Conservation (phyloP, 2,797 vertebrate species). For the Oryzias dopingdopingensis region DNA sequence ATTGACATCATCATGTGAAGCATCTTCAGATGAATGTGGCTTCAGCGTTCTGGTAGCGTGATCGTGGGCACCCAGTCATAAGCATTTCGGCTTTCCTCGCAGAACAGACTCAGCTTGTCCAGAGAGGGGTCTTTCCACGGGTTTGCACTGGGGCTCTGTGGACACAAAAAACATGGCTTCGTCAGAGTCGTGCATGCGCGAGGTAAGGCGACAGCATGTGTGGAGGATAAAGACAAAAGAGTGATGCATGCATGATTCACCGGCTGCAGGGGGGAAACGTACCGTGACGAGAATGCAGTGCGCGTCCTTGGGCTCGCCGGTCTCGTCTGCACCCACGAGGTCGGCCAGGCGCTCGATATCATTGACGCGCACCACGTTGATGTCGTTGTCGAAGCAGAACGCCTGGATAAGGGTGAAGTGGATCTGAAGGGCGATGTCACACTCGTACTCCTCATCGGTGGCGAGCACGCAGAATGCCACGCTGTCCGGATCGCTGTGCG, state of each 20-base stretch:
- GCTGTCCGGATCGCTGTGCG: constrained; percentile 89
- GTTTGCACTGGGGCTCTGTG: constrained; percentile 88
- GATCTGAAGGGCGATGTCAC: constrained; percentile 95
- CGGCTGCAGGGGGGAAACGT: constrained; percentile 57
- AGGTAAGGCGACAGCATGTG: constrained; percentile 1
- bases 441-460: constrained; percentile 90
- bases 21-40: constrained; percentile 9
- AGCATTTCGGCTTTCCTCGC: constrained; percentile 88
- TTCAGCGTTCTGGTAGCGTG: constrained; percentile 89
- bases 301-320: constrained; percentile 87
- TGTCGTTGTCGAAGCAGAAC: constrained; percentile 97
- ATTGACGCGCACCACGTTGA: constrained; percentile 92
- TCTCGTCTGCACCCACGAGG: constrained; percentile 84
- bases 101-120: constrained; percentile 88
- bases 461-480: constrained; percentile 95
- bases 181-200: constrained; percentile 21
- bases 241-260: constrained; percentile 50
- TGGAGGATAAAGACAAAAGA: constrained; percentile 14
- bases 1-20: constrained; percentile 53
- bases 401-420: constrained; percentile 98
- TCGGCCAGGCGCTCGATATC: constrained; percentile 86
- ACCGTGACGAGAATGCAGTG: constrained; percentile 98
- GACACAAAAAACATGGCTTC: constrained; percentile 6
- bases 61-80: constrained; percentile 95
- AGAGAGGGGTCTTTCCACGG: constrained; percentile 90